Evolutionary conservation across 37 sponge, comb jelly and placozoan species (phyloP).

Genomic region (Ianthella basta): DNA sequence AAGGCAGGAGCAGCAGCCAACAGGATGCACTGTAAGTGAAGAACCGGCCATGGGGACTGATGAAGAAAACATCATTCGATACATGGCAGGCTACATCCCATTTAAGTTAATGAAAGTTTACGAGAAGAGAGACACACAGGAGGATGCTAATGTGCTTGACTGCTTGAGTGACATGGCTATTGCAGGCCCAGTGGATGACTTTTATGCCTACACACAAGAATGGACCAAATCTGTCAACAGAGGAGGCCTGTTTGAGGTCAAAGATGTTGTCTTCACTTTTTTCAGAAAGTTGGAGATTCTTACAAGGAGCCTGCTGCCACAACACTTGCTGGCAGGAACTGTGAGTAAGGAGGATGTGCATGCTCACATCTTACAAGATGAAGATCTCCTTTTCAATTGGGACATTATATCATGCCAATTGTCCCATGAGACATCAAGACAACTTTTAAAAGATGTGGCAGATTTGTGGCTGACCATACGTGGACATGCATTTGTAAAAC

Average conservation of each 20-base stretch:
- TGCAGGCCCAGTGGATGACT: background rate
- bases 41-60: background rate
- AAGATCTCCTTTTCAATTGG: background rate
- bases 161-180: slow-evolving; percentile 2
- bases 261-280: background rate
- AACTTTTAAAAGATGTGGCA: background rate
- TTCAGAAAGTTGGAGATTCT: background rate
- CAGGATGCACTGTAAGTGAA: background rate
- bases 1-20: background rate
- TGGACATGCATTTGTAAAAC: slow-evolving; percentile 9
- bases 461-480: slow-evolving; percentile 9
- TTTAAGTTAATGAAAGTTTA: background rate
- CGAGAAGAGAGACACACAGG: slow-evolving; percentile 8
- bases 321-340: background rate
- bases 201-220: slow-evolving; percentile 14
- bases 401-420: background rate
- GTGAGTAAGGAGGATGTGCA: background rate
- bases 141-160: background rate
- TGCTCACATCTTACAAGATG: background rate
- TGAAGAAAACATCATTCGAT: slow-evolving; percentile 16
- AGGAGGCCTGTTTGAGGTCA: background rate
- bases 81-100: slow-evolving; percentile 13
- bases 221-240: slow-evolving; percentile 1
- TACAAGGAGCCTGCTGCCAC: background rate
- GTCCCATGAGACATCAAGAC: background rate